A percentile compares a stretch with the other conserved stretches of the same genome.
These are phyloP conservation scores for Spheniscus humboldti DNA, from an alignment of 2,797 vertebrate genomes.

Conservation along the genomic window DNA sequence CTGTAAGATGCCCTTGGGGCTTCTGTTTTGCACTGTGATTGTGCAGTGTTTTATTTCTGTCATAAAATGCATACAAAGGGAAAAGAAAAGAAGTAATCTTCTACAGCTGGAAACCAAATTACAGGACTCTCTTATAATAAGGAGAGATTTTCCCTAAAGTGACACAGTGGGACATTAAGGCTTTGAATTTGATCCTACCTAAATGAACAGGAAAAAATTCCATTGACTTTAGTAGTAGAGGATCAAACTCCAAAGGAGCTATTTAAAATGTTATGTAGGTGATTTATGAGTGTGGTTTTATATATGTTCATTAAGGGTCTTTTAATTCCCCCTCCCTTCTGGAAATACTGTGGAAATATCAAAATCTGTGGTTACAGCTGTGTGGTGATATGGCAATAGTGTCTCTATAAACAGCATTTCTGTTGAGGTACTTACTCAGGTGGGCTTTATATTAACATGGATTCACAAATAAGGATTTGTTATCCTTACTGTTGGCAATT, in stretches of 20 bases:
- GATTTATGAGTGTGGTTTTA: not conserved
- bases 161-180: slow-evolving; percentile 37
- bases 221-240: not conserved
- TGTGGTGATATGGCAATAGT: not conserved
- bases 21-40: slow-evolving; percentile 50
- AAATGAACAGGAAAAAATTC: slow-evolving; percentile 28
- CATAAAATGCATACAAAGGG: slow-evolving; percentile 35
- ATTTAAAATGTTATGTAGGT: not conserved
- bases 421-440: not conserved
- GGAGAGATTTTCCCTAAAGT: slow-evolving; percentile 47
- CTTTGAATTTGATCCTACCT: slow-evolving; percentile 42
- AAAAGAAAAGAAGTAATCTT: slow-evolving; percentile 51
- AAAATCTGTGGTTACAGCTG: not conserved
- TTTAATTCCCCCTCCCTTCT: not conserved
- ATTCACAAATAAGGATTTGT: not conserved
- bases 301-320: not conserved
- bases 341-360: not conserved
- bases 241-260: slow-evolving; percentile 2
- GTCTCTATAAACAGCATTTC: not conserved
- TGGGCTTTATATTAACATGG: not conserved
- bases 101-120: slow-evolving; percentile 51
- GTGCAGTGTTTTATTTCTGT: slow-evolving; percentile 42
- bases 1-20: slow-evolving; percentile 43
- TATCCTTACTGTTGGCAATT: not conserved
- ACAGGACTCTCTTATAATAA: slow-evolving; percentile 34